Evolutionary conservation across 23 tunicate species (phyloP).

Genomic region (Styela plicata): DNA sequence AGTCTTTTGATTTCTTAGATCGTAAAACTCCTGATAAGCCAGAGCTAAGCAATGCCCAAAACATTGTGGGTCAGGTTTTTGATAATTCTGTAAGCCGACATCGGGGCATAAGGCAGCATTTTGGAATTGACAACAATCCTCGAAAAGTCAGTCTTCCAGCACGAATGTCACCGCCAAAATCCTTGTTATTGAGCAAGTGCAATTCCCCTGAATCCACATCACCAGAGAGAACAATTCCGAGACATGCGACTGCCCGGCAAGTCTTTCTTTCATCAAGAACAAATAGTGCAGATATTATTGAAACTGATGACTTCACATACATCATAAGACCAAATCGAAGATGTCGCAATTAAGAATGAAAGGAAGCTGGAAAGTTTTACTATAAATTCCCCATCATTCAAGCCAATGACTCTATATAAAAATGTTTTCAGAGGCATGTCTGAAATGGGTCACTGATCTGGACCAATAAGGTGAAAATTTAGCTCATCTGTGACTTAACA

Average conservation of each 20-base stretch:
- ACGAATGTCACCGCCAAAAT: background rate
- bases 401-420: too few relatives aligned
- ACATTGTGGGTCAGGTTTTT: background rate
- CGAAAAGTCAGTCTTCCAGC: background rate
- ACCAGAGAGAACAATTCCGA: background rate
- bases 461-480: too few relatives aligned
- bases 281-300: slow-evolving; percentile 34
- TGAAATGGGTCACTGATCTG: too few relatives aligned
- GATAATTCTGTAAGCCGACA: background rate
- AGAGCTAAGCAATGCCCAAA: background rate
- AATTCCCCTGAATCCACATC: background rate
- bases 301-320: slow-evolving; percentile 76
- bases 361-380: too few relatives aligned
- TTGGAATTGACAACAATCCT: background rate
- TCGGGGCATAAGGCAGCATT: background rate
- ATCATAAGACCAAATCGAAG: slow-evolving; percentile 46
- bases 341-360: background rate
- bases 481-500: too few relatives aligned
- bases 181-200: background rate
- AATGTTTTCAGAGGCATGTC: too few relatives aligned
- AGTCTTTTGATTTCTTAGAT: background rate
- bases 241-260: background rate
- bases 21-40: background rate
- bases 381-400: too few relatives aligned
- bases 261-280: background rate